phyloP scores from a whole-genome alignment of 1,140 invertebrate genomes.

The Probaryconus sp. region DNA sequence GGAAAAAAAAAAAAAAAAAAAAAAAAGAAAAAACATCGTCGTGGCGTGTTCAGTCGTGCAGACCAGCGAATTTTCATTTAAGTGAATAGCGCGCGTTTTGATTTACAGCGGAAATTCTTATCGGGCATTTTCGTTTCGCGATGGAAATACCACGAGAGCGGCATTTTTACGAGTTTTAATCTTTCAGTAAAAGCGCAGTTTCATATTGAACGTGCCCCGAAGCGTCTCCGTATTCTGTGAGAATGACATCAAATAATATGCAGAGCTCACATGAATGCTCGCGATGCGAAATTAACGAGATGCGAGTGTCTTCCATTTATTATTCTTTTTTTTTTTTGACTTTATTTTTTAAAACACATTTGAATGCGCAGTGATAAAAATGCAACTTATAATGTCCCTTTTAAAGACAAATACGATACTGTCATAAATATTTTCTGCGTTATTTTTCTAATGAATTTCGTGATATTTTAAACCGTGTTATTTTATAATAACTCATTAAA shows the following conservation, averaged over 20 bases:
- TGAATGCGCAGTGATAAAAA: constrained; percentile 24
- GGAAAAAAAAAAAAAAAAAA: too few species aligned
- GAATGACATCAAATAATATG: constrained; percentile 35
- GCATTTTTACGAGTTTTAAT: constrained; percentile 50
- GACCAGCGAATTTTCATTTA: constrained; percentile 66
- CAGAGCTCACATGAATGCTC: constrained; percentile 12
- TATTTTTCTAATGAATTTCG: constrained; percentile 2
- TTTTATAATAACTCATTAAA: too few species aligned
- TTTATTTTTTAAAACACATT: constrained; percentile 1
- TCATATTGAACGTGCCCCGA: constrained; percentile 15
- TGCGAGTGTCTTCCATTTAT: constrained; percentile 3
- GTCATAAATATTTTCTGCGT: constrained; percentile 40
- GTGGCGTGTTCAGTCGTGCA: constrained; percentile 56
- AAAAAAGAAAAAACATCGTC: constrained; percentile 25
- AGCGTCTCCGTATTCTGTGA: not conserved
- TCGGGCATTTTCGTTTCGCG: constrained; percentile 57
- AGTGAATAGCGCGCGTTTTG: constrained; percentile 63
- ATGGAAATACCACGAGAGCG: constrained; percentile 30
- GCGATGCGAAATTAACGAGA: constrained; percentile 24
- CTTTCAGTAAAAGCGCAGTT: constrained; percentile 1
- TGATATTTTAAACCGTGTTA: constrained; percentile 22
- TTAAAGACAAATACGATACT: constrained; percentile 22
- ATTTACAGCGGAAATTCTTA: constrained; percentile 68
- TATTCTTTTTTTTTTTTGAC: constrained; percentile 14
- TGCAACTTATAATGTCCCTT: constrained; percentile 41